Base-by-base conservation (phyloP, 2,113 vertebrate genomes). In the Gambusia holbrooki region DNA sequence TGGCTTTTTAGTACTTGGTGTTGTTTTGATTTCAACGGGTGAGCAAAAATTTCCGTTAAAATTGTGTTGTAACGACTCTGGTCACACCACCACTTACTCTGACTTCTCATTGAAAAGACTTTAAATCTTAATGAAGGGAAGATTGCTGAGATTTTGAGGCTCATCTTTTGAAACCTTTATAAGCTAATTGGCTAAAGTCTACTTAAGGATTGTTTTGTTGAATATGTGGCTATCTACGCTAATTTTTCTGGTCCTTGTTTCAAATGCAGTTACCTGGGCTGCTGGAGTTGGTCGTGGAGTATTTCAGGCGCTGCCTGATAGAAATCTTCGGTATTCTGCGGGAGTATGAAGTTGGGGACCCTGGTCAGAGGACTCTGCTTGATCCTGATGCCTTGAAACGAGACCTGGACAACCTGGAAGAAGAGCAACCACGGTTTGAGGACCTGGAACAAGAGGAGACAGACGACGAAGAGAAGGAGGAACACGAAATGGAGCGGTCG, bases 261-360 rank as follows among this genome's bases (percentile, higher is more conserved):
- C 69, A 76, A 69, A 13, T 62, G 7, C 81, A 99, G 98, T 94
- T 99, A 84, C 98, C 98, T 81, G 98, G 98, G 32, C 94, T 99
- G 77, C 90, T 99, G 81, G 98, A 99, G 77, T 94, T 99, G 89
- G 89, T 99, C 73, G 97, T 99, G 88, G 98, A 99, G 90, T 98
- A 99, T 94, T 99, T 98, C 92, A 94, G 98, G 79, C 97, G 97
- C 89, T 99, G 98, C 94, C 95, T 99, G 90, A 99, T 99, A 0
- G 97, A 99, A 91, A 98, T 99, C 92, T 99, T 99, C 89, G 97
- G 97, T 79, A 99, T 99, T 88, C 93, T 99, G 89, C 96, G 96
- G 75, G 98, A 99, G 88, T 99, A 99, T 14, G 98, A 99, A 89
- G 97, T 99, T 80, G 98, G 98, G 83, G 96, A 98, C 88, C 96